Base-by-base conservation (phyloP, 2,888 invertebrate species). In the Cryptocheilus praepositus region DNA sequence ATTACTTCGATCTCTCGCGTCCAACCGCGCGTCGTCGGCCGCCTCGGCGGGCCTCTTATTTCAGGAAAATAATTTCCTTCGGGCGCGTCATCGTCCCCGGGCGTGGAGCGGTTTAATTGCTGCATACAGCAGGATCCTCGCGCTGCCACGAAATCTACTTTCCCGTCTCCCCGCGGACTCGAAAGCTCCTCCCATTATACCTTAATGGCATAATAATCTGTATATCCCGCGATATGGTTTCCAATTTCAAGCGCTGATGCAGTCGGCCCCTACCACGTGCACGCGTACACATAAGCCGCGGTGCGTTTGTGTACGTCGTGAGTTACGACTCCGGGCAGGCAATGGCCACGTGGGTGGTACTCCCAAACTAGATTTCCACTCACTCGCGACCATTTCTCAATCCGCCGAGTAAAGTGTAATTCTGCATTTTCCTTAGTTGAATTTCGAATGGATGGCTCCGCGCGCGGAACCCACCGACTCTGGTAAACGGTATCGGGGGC, bases 151-250 rank as follows among this genome's bases (percentile, higher is more conserved):
- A 70, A 77, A 75, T 77, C 73, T 69, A 69, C 70, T 77, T 68
- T 61, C 77, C 71, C 78, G 71, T 75, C 73, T 67, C 77, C 67
- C 63, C 49, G 16, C 8, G 67, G 73, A 70, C 73, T 55, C 78
- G 68, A 72, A 74, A 70, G 72, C 69, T 64, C 61, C 76, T 65
- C 70, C 75, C 77, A 78, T 80, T 81, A 76, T 75, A 62, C 71
- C 68, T 78, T 83, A 81, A 83, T 82, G 76, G 79, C 80, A 79
- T 79, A 83, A 84, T 82, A 82, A 83, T 84, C 81, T 79, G 76
- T 79, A 82, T 80, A 81, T 80, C 73, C 77, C 79, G 71, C 79
- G 79, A 81, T 81, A 79, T 78, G 76, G 77, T 81, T 83, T 83
- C 78, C 82, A 79, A 82, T 83, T 82, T 81, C 80, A 74, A 73